Evolutionary conservation across 2,888 invertebrate genomes (phyloP).

Genomic region (Yponomeuta evonymella): DNA sequence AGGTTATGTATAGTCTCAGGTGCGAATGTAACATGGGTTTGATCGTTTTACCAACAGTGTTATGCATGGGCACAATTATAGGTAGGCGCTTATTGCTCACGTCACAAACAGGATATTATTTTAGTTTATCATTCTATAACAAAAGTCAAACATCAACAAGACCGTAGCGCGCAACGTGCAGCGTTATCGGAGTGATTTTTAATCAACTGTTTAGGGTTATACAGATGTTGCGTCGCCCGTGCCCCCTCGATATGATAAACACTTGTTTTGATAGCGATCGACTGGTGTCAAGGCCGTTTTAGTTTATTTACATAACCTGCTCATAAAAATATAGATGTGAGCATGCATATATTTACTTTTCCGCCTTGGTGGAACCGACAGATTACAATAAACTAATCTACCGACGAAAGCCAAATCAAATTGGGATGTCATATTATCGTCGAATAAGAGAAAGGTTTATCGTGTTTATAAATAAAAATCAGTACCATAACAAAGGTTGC

Average conservation of each 20-base stretch:
- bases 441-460: too few species aligned
- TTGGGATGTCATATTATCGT: neutral
- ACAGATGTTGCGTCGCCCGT: neutral
- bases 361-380: neutral
- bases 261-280: neutral
- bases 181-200: neutral
- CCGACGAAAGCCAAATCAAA: neutral
- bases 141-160: neutral
- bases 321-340: neutral
- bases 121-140: neutral
- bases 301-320: neutral
- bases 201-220: neutral
- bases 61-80: neutral
- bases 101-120: neutral
- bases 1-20: too few species aligned
- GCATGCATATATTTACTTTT: neutral
- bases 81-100: neutral
- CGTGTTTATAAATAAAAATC: too few species aligned
- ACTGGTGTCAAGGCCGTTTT: neutral
- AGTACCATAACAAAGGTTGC: too few species aligned
- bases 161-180: neutral
- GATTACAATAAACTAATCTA: neutral
- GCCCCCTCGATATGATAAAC: slow-evolving; percentile 1
- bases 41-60: neutral
- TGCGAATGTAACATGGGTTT: neutral